Conservation (phyloP, 2,797 vertebrate species). For the Anomalospiza imberbis region DNA sequence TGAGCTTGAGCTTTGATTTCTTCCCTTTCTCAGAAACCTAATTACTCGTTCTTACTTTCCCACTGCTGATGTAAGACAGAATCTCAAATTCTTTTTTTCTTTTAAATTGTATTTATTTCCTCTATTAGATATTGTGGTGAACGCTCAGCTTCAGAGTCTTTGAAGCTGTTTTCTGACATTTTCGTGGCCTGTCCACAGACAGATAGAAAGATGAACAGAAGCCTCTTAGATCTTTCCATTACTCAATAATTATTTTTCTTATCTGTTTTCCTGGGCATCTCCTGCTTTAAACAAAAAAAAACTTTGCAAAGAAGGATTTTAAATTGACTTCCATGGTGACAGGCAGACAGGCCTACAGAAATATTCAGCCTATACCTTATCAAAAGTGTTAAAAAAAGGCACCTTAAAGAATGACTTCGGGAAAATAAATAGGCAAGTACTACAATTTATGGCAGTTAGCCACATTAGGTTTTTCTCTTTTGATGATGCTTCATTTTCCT, state of each 20-base stretch:
- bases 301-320: not conserved
- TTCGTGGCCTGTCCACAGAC: not conserved
- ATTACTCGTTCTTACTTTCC: slow-evolving; percentile 10
- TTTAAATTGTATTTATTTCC: slow-evolving; percentile 24
- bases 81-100: slow-evolving; percentile 25
- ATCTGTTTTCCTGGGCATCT: not conserved
- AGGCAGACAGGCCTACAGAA: not conserved
- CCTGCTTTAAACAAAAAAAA: slow-evolving; percentile 12
- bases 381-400: not conserved
- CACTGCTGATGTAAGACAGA: not conserved
- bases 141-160: not conserved
- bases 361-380: not conserved
- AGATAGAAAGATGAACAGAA: slow-evolving; percentile 20
- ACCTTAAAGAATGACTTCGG: not conserved
- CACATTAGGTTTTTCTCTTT: not conserved
- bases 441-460: not conserved
- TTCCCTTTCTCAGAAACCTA: not conserved
- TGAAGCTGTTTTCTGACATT: slow-evolving; percentile 48
- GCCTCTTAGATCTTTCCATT: slow-evolving; percentile 14
- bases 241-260: slow-evolving; percentile 30
- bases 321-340: not conserved
- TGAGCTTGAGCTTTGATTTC: not conserved
- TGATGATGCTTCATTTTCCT: not conserved
- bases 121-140: not conserved
- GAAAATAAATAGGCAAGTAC: not conserved